Percentiles rank a stretch among this genome's conserved stretches.
Conservation (phyloP, 2,797 vertebrate species). For the Kryptopterus vitreolus region DNA sequence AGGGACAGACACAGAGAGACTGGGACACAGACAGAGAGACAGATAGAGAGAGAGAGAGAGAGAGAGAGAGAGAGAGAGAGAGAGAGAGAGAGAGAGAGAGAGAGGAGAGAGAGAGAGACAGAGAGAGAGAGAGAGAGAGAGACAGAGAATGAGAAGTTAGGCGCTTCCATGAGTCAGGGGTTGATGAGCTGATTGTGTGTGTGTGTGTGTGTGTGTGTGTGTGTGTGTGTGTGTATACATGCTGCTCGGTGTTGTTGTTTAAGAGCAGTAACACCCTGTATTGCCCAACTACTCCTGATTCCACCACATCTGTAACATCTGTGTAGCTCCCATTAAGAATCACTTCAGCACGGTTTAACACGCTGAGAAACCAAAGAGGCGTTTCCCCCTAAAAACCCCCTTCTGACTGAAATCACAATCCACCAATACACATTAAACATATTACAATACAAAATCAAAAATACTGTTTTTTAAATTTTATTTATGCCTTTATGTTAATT, state of each 20-base stretch:
- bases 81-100: background rate
- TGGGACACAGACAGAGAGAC: background rate
- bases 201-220: background rate
- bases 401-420: no score
- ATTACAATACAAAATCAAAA: no score
- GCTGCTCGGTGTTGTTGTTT: background rate
- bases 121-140: background rate
- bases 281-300: background rate
- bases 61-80: background rate
- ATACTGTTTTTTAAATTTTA: no score
- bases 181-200: constrained; percentile 13
- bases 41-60: background rate
- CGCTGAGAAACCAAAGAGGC: no score
- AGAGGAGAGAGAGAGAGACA: no score
- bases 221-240: background rate
- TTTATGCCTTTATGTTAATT: no score
- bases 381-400: no score
- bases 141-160: background rate
- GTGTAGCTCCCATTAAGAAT: background rate
- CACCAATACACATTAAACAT: no score
- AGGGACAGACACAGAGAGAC: background rate
- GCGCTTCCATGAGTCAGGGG: background rate
- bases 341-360: background rate
- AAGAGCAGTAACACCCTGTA: background rate
- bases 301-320: background rate